These are phyloP conservation scores for Heterochromis multidens DNA, from an alignment of 2,113 vertebrate species.

Conservation along the genomic window DNA sequence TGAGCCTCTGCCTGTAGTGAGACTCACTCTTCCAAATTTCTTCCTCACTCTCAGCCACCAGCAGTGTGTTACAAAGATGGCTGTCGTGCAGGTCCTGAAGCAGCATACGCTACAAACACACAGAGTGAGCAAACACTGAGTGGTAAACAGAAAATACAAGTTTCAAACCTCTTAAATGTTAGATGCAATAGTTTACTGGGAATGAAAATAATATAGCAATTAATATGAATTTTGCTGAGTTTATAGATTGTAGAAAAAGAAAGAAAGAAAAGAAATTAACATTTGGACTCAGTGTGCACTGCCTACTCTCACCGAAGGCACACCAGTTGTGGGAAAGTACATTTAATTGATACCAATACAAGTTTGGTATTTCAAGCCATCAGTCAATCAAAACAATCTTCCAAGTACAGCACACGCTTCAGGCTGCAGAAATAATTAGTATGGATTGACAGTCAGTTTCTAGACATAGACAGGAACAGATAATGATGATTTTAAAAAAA, in stretches of 20 bases:
- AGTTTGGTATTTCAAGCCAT: slow-evolving; percentile 16
- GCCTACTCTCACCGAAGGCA: slow-evolving; percentile 48
- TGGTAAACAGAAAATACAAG: neutral
- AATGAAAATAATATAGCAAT: neutral
- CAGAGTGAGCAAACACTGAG: neutral
- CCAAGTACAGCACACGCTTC: neutral
- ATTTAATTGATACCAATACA: slow-evolving; percentile 39
- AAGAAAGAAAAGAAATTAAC: neutral
- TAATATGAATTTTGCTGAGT: neutral
- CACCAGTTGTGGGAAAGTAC: slow-evolving; percentile 53
- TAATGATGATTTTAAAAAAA: neutral
- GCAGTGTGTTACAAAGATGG: slow-evolving; percentile 90
- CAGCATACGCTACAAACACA: slow-evolving; percentile 83
- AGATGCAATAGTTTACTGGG: neutral
- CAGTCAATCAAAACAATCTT: neutral
- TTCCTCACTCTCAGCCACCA: slow-evolving; percentile 98
- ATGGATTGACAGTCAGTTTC: neutral
- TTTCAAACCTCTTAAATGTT: neutral
- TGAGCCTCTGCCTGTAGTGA: slow-evolving; percentile 79
- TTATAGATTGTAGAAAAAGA: neutral
- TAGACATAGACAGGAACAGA: neutral
- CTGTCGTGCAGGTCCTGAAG: slow-evolving; percentile 96
- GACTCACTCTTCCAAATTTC: slow-evolving; percentile 98
- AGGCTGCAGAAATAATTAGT: neutral
- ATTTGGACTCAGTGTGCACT: slow-evolving; percentile 32